These are phyloP conservation scores for Endomychus coccineus DNA, from an alignment of 2,888 invertebrate species.

Conservation along the genomic window DNA sequence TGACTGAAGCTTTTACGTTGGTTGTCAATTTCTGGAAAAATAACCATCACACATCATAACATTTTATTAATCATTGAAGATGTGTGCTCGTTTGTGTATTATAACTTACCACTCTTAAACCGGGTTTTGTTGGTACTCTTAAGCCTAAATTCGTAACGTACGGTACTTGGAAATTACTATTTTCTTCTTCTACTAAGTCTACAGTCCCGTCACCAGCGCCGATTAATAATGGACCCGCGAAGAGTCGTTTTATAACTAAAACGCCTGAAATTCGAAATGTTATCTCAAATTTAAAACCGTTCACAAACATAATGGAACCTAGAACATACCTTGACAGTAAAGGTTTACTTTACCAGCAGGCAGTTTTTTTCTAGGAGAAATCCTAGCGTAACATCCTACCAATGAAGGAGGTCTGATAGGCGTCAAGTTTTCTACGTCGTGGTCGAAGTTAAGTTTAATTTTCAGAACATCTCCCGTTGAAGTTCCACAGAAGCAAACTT, in stretches of 20 bases:
- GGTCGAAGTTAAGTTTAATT: conserved; percentile 53
- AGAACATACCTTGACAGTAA: conserved; percentile 53
- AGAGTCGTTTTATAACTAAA: conserved; percentile 55
- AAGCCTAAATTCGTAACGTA: conserved; percentile 8
- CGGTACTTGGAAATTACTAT: conserved; percentile 8
- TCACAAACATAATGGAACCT: too few species aligned
- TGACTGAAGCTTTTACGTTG: conserved; percentile 60
- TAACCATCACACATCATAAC: too few species aligned
- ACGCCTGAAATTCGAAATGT: conserved; percentile 51
- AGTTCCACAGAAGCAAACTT: conserved; percentile 77
- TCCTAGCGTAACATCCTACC: conserved; percentile 41
- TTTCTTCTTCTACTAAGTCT: conserved; percentile 54
- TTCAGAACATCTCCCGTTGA: conserved; percentile 68
- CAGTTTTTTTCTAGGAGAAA: conserved; percentile 44
- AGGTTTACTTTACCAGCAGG: conserved; percentile 50
- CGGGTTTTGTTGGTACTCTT: conserved; percentile 41
- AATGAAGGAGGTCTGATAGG: conserved; percentile 51
- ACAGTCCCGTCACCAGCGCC: conserved; percentile 82
- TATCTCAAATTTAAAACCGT: too few species aligned
- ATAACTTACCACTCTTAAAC: conserved; percentile 43
- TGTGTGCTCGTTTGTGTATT: too few species aligned
- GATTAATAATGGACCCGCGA: conserved; percentile 58
- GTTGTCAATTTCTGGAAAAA: conserved; percentile 47
- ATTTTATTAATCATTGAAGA: too few species aligned
- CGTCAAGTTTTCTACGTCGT: conserved; percentile 49